These are phyloP conservation scores for Sciaenops ocellatus DNA, from an alignment of 2,797 vertebrate species.

Conservation along the genomic window DNA sequence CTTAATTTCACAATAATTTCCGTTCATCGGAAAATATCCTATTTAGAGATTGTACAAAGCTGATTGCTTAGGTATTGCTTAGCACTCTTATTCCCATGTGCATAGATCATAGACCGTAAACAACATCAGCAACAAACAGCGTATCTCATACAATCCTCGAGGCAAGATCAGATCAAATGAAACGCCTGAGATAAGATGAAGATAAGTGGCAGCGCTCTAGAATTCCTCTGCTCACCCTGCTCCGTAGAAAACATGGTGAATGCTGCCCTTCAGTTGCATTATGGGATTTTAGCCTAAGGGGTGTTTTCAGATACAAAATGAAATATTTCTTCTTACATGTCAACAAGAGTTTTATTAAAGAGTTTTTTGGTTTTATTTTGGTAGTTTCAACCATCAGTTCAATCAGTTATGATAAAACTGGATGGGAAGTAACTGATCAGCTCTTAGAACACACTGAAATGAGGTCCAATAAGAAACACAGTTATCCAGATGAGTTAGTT, in stretches of 20 bases:
- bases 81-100: not conserved
- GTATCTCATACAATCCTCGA: not conserved
- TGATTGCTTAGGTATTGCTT: not conserved
- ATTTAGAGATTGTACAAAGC: not conserved
- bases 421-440: not conserved
- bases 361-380: not conserved
- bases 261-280: slow-evolving; percentile 1
- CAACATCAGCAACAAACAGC: not conserved
- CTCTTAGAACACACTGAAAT: not conserved
- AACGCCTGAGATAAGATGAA: not conserved
- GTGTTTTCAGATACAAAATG: no score
- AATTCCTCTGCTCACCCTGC: not conserved
- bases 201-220: not conserved
- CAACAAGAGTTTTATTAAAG: no score
- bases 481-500: not conserved
- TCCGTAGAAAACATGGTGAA: not conserved
- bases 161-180: not conserved
- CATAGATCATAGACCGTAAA: not conserved
- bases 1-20: not conserved
- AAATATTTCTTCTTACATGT: no score
- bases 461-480: not conserved
- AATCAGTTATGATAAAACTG: not conserved
- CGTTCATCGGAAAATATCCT: not conserved
- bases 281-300: not conserved
- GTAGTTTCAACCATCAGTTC: not conserved